Evolutionary conservation across 2,888 invertebrate genomes (phyloP).

Genomic region (Clostera curtula): DNA sequence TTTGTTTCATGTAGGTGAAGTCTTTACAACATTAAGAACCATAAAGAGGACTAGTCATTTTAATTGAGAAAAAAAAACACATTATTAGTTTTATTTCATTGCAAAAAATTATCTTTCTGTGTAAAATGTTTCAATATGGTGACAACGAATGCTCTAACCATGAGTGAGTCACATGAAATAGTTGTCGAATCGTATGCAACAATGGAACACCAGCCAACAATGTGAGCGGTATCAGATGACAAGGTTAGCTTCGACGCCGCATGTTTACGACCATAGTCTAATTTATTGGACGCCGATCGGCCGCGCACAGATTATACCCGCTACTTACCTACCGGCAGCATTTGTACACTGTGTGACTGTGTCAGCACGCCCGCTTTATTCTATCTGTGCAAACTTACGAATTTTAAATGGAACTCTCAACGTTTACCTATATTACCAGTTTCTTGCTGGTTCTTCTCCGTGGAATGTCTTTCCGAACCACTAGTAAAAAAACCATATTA

Average conservation of each 20-base stretch:
- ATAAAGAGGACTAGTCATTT: too few relatives aligned
- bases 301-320: constrained; percentile 27
- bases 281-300: constrained; percentile 50
- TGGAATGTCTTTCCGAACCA: too few relatives aligned
- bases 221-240: constrained; percentile 57
- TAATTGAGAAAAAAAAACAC: not conserved
- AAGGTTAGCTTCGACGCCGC: constrained; percentile 41
- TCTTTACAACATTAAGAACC: too few relatives aligned
- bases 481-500: too few relatives aligned
- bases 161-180: not conserved
- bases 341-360: constrained; percentile 25
- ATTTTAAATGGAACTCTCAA: too few relatives aligned
- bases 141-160: not conserved
- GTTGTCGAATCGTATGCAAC: constrained; percentile 11
- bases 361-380: constrained; percentile 6
- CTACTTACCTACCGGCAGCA: constrained; percentile 29
- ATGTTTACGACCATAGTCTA: constrained; percentile 54
- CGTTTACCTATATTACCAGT: too few relatives aligned
- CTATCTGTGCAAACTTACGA: constrained; percentile 17
- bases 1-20: too few relatives aligned
- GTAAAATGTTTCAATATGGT: too few relatives aligned
- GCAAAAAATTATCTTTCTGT: too few relatives aligned
- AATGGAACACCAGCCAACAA: constrained; percentile 30
- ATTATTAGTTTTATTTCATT: too few relatives aligned
- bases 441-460: too few relatives aligned